These are phyloP conservation scores for Euproctis similis DNA, from an alignment of 2,888 invertebrate species.

Conservation along the genomic window DNA sequence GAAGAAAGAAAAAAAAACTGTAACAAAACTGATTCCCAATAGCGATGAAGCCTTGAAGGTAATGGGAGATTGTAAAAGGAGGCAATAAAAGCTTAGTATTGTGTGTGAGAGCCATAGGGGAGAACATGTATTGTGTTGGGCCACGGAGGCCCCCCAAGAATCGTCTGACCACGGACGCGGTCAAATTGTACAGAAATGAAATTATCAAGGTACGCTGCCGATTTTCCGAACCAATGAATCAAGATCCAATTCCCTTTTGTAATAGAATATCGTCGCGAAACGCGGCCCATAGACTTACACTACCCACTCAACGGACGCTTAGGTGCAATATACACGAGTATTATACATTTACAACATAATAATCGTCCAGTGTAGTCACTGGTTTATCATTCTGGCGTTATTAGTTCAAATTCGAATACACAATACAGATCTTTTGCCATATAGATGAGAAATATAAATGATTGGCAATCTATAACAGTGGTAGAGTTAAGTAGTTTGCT, in stretches of 20 bases:
- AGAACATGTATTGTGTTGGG: conserved; percentile 66
- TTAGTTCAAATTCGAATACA: too few relatives aligned
- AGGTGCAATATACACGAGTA: conserved; percentile 44
- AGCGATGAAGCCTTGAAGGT: conserved; percentile 63
- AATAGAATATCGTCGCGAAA: conserved; percentile 75
- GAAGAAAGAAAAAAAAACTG: conserved; percentile 60
- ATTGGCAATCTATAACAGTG: too few relatives aligned
- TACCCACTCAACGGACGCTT: conserved; percentile 65
- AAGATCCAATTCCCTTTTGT: conserved; percentile 77
- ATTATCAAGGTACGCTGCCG: conserved; percentile 77
- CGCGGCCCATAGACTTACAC: conserved; percentile 63
- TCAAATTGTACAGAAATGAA: conserved; percentile 77
- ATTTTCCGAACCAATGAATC: conserved; percentile 77
- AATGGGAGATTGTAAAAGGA: conserved; percentile 75
- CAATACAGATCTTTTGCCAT: too few relatives aligned
- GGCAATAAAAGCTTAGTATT: conserved; percentile 76
- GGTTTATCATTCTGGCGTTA: too few relatives aligned
- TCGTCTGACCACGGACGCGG: conserved; percentile 73
- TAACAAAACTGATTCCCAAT: conserved; percentile 73
- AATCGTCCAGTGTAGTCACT: too few relatives aligned
- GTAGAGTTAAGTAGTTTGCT: too few relatives aligned
- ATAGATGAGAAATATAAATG: too few relatives aligned
- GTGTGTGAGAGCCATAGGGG: conserved; percentile 70
- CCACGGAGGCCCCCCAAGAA: conserved; percentile 67
- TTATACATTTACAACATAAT: too few relatives aligned